Base-by-base conservation (phyloP, 2,888 invertebrate genomes). In the Noctuana brunneofusca region DNA sequence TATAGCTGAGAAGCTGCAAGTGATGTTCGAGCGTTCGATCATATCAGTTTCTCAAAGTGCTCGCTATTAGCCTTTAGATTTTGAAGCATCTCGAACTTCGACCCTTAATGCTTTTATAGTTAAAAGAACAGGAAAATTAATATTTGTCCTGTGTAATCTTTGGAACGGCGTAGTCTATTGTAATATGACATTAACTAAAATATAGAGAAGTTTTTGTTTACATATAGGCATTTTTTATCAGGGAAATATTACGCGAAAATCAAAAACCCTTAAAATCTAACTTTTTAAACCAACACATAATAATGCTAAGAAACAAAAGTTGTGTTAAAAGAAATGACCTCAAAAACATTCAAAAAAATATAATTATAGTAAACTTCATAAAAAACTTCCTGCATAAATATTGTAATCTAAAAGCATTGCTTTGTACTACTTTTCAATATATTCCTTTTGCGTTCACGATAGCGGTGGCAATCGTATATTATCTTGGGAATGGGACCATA, bases 351-450 rank as follows among this genome's bases (percentile, higher is more conserved):
- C 12, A 35, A 35, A n/a, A n/a, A 3, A 35, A 35, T 3, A n/a
- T n/a, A n/a, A n/a, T n/a, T n/a, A n/a, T n/a, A 18, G 43, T 18
- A 3, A 11, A 43, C 43, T 43, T 43, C 38, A 16, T 14, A 6
- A 8, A 38, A 14, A 14, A 18, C 9, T 43, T 18, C 11, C 18
- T 18, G 16, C 43, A 43, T 43, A 12, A 1, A 4, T 48, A 22
- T 46, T 18, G 46, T 18, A 43, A 43, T 43, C 48, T 55, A 46
- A 55, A 46, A 62, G 54, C 54, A 48, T 41, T 55, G 62, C 62
- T 62, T 62, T 62, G 62, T 62, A 55, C 55, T 48, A 50, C 38
- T 62, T 62, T 62, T 62, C 55, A 62, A 62, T 62, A 55, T 62
- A 62, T 62, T 62, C 62, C 62, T 41, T 55, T 55, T 55, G 49